Conservation (phyloP, 2,113 vertebrate genomes). For the Nipponia nippon region DNA sequence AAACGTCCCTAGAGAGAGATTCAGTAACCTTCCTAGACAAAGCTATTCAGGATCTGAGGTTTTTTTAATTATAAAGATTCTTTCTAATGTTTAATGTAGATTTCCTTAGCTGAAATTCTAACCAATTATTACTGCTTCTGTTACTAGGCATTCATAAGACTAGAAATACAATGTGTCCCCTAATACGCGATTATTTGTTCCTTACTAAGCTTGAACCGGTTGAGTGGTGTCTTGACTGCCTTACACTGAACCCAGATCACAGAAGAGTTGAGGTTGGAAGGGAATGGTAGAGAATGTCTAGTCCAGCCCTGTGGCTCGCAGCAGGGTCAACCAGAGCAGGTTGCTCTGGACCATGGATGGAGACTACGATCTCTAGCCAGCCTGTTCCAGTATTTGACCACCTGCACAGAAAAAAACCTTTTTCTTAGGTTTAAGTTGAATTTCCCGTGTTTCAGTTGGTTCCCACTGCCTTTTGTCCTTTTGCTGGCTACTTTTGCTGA, state of each 20-base stretch:
- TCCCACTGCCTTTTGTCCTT: neutral
- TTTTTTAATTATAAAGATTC: neutral
- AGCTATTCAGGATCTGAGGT: neutral
- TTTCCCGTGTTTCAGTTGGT: neutral
- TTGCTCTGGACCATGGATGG: neutral
- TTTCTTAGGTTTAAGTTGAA: accelerated
- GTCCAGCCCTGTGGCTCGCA: neutral
- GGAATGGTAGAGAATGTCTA: neutral
- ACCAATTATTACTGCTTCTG: neutral
- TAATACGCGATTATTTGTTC: neutral
- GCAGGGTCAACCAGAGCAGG: neutral
- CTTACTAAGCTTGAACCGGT: neutral
- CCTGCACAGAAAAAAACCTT: neutral
- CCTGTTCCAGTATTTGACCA: neutral
- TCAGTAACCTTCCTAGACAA: neutral
- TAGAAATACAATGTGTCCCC: neutral
- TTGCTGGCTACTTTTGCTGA: neutral
- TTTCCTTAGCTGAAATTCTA: neutral
- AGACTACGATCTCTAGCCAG: neutral
- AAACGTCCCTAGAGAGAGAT: neutral
- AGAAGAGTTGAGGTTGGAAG: neutral
- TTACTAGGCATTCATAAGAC: neutral
- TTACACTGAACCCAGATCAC: neutral
- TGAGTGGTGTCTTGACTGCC: neutral
- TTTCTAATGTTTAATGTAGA: neutral